Percentiles rank a stretch among this genome's conserved stretches.
Conservation (phyloP, 2,888 invertebrate genomes). For the Cyclophora punctaria region DNA sequence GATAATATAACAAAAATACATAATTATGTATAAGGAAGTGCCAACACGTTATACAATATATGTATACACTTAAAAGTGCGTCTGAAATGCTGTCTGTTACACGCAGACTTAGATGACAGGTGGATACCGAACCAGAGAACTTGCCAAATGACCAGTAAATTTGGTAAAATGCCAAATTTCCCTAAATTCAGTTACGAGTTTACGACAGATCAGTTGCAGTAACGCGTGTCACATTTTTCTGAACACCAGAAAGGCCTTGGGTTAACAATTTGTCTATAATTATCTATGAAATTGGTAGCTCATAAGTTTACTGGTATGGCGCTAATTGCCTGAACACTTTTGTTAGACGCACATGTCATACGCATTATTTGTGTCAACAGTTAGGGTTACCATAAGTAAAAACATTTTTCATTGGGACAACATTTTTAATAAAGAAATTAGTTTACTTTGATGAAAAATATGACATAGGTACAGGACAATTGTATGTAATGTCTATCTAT, state of each 20-base stretch:
- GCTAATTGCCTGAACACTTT: constrained; percentile 48
- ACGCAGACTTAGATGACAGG: constrained; percentile 52
- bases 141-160: constrained; percentile 62
- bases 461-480: too few relatives aligned
- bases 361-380: constrained; percentile 61
- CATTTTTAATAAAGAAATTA: too few relatives aligned
- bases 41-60: constrained; percentile 8
- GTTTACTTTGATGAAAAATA: too few relatives aligned
- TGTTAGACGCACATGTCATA: constrained; percentile 46
- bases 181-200: constrained; percentile 25
- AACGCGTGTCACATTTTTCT: too few relatives aligned
- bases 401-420: too few relatives aligned
- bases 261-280: not conserved
- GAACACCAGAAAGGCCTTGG: too few relatives aligned
- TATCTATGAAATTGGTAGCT: constrained; percentile 3
- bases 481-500: too few relatives aligned
- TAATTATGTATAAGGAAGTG: constrained; percentile 16
- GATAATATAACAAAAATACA: constrained; percentile 14
- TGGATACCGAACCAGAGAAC: constrained; percentile 42
- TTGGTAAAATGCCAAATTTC: constrained; percentile 45
- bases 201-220: constrained; percentile 5
- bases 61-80: constrained; percentile 11
- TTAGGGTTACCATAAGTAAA: constrained; percentile 11
- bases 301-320: not conserved
- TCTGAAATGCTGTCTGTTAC: constrained; percentile 28